Conservation (phyloP, 2,113 vertebrate genomes). For the Ailurus styani region DNA sequence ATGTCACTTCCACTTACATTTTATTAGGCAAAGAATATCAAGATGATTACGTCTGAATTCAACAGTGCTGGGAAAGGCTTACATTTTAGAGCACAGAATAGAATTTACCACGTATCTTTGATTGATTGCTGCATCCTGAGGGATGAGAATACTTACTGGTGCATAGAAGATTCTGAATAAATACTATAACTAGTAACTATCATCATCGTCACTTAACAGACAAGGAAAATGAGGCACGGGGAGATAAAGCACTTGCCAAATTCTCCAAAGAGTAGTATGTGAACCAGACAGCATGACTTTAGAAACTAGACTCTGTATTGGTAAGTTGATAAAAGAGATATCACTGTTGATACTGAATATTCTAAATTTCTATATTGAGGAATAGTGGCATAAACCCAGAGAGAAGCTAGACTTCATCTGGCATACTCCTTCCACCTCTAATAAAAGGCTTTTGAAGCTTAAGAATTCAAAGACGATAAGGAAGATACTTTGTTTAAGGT, state of each 20-base stretch:
- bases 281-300: not conserved
- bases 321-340: not conserved
- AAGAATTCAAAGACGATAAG: not conserved
- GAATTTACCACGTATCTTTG: not conserved
- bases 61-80: not conserved
- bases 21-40: not conserved
- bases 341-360: not conserved
- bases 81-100: not conserved
- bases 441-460: not conserved
- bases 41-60: not conserved
- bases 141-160: not conserved
- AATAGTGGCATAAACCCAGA: not conserved
- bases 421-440: accelerated
- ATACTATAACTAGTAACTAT: not conserved
- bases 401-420: not conserved
- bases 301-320: not conserved
- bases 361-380: not conserved
- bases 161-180: not conserved
- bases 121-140: not conserved
- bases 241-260: not conserved
- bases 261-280: not conserved
- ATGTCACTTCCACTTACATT: not conserved
- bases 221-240: not conserved
- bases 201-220: not conserved
- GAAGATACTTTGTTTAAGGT: not conserved